A percentile compares a stretch with the other conserved stretches of the same genome.
Conservation (phyloP, 2,888 invertebrate species). For the Ophion obscuratus region DNA sequence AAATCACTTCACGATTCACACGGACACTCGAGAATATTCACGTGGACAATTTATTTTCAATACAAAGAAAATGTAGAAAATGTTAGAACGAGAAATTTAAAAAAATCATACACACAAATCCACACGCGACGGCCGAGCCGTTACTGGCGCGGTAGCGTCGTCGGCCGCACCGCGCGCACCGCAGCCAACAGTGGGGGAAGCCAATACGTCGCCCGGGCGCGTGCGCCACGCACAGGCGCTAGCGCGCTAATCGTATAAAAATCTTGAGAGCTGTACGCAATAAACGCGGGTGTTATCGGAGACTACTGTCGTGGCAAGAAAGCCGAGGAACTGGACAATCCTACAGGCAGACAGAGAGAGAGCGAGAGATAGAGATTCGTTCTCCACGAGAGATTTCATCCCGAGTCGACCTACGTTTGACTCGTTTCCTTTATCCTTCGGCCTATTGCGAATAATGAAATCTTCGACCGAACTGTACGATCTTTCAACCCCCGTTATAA, state of each 20-base stretch:
- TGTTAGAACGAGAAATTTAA: conserved; percentile 3
- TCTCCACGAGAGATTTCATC: conserved; percentile 29
- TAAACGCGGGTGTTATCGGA: conserved; percentile 64
- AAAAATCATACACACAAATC: neutral
- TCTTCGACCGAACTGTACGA: neutral
- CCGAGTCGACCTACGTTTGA: neutral
- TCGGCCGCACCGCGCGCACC: neutral
- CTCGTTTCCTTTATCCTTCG: neutral
- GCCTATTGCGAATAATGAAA: neutral
- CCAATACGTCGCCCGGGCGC: conserved; percentile 6
- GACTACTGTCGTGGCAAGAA: conserved; percentile 61
- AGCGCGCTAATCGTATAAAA: conserved; percentile 22
- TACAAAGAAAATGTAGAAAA: neutral
- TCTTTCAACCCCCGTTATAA: neutral
- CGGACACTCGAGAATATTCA: neutral
- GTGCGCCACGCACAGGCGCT: conserved; percentile 23
- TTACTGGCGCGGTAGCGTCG: conserved; percentile 28
- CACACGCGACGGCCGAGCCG: conserved; percentile 44
- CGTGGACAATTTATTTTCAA: neutral
- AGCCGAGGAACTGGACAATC: conserved; percentile 61
- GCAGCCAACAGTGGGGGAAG: conserved; percentile 15
- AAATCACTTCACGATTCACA: neutral
- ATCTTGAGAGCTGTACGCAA: conserved; percentile 23
- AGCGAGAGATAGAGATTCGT: neutral
- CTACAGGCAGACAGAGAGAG: conserved; percentile 17